Percentiles rank a stretch among this genome's conserved stretches.
phyloP scores from a whole-genome alignment of 1,140 invertebrate species.

The Anastrepha obliqua region DNA sequence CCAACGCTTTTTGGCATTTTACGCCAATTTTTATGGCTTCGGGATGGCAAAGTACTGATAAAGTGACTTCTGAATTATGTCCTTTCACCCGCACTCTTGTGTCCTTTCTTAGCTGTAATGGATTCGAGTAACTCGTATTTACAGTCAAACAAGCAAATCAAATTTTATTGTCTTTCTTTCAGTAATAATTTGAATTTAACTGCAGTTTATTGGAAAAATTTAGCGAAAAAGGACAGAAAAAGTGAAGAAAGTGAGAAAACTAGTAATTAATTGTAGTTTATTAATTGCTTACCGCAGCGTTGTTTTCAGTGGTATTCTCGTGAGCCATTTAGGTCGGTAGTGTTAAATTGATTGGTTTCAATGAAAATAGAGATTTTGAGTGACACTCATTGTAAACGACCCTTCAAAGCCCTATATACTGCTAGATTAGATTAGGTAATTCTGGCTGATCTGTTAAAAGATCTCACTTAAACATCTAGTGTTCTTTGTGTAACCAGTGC shows the following conservation, averaged over 20 bases:
- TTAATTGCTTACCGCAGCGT: no score
- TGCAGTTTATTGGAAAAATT: not conserved
- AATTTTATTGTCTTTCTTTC: conserved; percentile 3
- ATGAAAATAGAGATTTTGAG: no score
- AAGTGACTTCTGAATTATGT: conserved; percentile 29
- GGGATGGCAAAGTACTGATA: conserved; percentile 19
- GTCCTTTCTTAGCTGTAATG: not conserved
- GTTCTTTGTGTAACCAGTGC: no score
- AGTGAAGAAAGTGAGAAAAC: not conserved
- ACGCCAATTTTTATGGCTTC: conserved; percentile 47
- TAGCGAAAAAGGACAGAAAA: not conserved
- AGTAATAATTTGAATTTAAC: conserved; percentile 28
- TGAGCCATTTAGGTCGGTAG: no score
- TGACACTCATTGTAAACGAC: no score
- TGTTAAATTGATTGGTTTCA: no score
- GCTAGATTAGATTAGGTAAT: no score
- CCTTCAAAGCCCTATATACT: no score
- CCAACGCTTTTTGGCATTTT: conserved; percentile 45
- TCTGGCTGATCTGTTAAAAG: no score
- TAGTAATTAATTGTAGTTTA: no score
- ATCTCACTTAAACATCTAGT: no score
- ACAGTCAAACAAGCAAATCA: not conserved
- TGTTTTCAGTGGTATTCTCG: no score
- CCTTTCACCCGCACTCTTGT: not conserved
- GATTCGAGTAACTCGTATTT: conserved; percentile 11